A percentile compares a stretch with the other conserved stretches of the same genome.
These are phyloP conservation scores for Eupithecia abbreviata DNA, from an alignment of 2,888 invertebrate genomes.

Conservation along the genomic window DNA sequence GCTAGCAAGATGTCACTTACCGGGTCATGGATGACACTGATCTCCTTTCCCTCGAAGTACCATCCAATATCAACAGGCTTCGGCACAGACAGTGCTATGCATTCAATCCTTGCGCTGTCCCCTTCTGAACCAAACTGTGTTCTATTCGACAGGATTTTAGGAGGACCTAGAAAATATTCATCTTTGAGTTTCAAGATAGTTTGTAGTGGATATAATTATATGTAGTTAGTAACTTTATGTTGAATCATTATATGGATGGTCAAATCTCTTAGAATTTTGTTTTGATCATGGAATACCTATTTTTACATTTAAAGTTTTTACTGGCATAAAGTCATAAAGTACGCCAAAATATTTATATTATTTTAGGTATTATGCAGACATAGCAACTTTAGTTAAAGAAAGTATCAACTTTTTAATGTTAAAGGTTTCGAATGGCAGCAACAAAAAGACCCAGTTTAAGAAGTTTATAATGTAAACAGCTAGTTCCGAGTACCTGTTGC, in stretches of 20 bases:
- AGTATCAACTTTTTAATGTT: no score
- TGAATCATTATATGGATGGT: no score
- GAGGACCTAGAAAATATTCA: conserved; percentile 82
- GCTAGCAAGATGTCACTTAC: conserved; percentile 66
- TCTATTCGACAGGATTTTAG: conserved; percentile 91
- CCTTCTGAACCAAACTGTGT: conserved; percentile 93
- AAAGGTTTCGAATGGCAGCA: no score
- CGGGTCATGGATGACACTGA: conserved; percentile 87
- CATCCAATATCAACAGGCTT: conserved; percentile 93
- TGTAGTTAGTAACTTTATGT: no score
- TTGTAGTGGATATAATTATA: background rate
- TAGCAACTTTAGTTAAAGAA: no score
- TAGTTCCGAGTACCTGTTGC: no score
- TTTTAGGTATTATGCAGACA: no score
- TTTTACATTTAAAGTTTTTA: background rate
- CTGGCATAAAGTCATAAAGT: background rate
- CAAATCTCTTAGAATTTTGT: background rate
- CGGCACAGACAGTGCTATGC: conserved; percentile 93
- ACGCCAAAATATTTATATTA: background rate
- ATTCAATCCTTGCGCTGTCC: conserved; percentile 91
- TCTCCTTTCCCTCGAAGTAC: conserved; percentile 92
- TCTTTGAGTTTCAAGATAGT: background rate
- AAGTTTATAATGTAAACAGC: no score
- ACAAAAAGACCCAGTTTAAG: no score
- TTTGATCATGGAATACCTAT: background rate